These are phyloP conservation scores for Drosophila orosa DNA, from an alignment of 1,140 invertebrate genomes.

Conservation along the genomic window DNA sequence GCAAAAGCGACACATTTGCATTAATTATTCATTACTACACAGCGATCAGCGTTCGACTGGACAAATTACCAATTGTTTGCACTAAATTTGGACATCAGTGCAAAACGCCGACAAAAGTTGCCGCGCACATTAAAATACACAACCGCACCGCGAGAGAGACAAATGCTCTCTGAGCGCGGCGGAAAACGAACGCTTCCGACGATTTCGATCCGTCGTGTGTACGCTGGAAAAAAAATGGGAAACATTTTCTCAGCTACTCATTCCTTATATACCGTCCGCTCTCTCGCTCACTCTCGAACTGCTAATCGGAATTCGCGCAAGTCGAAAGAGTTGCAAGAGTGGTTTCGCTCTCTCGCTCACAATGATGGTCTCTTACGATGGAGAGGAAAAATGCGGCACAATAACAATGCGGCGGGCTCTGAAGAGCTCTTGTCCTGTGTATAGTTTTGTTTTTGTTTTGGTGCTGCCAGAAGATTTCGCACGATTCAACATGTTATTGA, in stretches of 20 bases:
- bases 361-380: background rate
- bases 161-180: slow-evolving; percentile 12
- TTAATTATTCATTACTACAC: slow-evolving; percentile 6
- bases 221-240: background rate
- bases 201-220: background rate
- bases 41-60: slow-evolving; percentile 4
- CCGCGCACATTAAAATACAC: slow-evolving; percentile 58
- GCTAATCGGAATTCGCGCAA: slow-evolving; percentile 27
- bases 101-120: slow-evolving; percentile 57
- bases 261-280: slow-evolving; percentile 2
- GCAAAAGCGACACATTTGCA: slow-evolving; percentile 6
- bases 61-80: slow-evolving; percentile 49
- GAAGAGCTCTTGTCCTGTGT: slow-evolving; percentile 28
- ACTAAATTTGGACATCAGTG: slow-evolving; percentile 30
- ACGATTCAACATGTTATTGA: slow-evolving; percentile 78
- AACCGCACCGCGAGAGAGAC: slow-evolving; percentile 61
- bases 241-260: slow-evolving; percentile 1
- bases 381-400: slow-evolving; percentile 54
- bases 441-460: slow-evolving; percentile 65
- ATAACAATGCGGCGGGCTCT: slow-evolving; percentile 51
- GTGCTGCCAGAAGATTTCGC: slow-evolving; percentile 76
- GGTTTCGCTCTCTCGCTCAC: slow-evolving; percentile 18
- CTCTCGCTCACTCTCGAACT: slow-evolving; percentile 11
- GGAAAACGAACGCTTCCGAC: background rate
- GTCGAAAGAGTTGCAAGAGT: slow-evolving; percentile 37